These are phyloP conservation scores for Brachyistius frenatus DNA, from an alignment of 2,113 vertebrate genomes.

Conservation along the genomic window DNA sequence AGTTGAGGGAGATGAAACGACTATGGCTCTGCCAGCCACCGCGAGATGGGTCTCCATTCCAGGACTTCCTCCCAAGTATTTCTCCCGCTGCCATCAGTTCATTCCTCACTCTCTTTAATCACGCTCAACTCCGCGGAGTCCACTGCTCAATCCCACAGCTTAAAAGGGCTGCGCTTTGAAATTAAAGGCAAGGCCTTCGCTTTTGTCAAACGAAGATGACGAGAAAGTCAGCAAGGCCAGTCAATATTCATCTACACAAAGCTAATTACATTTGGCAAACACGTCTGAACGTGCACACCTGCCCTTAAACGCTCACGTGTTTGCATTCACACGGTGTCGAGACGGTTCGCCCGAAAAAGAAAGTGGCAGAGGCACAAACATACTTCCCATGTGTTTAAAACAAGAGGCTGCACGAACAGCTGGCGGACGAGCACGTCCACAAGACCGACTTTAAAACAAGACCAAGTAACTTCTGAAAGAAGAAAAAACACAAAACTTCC, in stretches of 20 bases:
- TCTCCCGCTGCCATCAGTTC: constrained; percentile 43
- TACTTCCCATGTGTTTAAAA: constrained; percentile 5
- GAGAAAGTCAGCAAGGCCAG: constrained; percentile 30
- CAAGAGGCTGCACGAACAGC: neutral
- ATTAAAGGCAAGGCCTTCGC: constrained; percentile 45
- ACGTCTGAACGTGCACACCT: constrained; percentile 4
- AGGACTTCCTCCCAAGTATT: constrained; percentile 57
- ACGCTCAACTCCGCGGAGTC: constrained; percentile 22
- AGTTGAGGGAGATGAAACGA: constrained; percentile 57
- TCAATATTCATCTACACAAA: constrained; percentile 52
- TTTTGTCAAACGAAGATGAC: constrained; percentile 32
- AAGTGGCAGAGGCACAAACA: constrained; percentile 3
- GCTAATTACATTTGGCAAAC: constrained; percentile 65
- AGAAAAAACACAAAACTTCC: too few relatives aligned
- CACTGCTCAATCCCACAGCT: constrained; percentile 18
- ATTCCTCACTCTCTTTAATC: constrained; percentile 59
- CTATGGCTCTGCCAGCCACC: constrained; percentile 58
- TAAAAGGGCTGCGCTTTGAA: constrained; percentile 29
- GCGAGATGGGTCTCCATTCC: constrained; percentile 32
- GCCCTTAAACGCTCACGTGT: constrained; percentile 35
- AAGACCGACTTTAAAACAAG: neutral
- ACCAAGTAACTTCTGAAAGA: too few relatives aligned
- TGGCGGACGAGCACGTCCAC: neutral
- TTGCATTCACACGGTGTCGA: constrained; percentile 23
- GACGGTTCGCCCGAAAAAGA: neutral